These are phyloP conservation scores for Macrotis lagotis DNA, from an alignment of 2,113 vertebrate species.

Conservation along the genomic window DNA sequence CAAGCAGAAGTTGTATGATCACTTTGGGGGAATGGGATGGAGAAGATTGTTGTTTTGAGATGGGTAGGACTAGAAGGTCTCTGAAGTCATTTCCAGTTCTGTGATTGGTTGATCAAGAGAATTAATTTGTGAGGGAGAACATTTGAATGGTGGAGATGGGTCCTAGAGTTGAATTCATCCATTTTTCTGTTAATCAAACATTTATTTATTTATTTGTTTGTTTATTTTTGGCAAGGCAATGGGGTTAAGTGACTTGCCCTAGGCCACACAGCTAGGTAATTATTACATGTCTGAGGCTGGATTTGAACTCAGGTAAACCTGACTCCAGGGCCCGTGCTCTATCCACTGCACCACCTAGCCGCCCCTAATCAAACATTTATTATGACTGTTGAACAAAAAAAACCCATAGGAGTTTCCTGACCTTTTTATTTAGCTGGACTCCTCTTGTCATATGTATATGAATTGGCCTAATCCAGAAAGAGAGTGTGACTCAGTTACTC, in stretches of 20 bases:
- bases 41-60: background rate
- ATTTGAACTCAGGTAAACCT: too few species aligned
- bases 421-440: conserved; percentile 30
- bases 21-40: background rate
- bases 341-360: too few species aligned
- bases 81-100: background rate
- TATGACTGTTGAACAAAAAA: conserved; percentile 54
- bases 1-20: background rate
- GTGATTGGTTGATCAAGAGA: conserved; percentile 29
- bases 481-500: conserved; percentile 65
- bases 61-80: background rate
- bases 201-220: too few species aligned
- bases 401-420: conserved; percentile 49
- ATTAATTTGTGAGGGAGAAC: conserved; percentile 11
- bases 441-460: conserved; percentile 44
- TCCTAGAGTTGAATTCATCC: background rate
- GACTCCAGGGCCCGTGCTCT: too few species aligned
- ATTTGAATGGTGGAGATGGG: background rate
- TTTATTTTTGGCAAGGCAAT: too few species aligned
- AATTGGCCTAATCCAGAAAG: conserved; percentile 54
- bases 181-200: conserved; percentile 5
- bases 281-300: too few species aligned
- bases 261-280: too few species aligned
- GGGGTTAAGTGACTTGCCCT: too few species aligned
- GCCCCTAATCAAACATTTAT: conserved; percentile 6